phyloP scores from a whole-genome alignment of 2,888 invertebrate genomes.

The Zootermopsis nevadensis region DNA sequence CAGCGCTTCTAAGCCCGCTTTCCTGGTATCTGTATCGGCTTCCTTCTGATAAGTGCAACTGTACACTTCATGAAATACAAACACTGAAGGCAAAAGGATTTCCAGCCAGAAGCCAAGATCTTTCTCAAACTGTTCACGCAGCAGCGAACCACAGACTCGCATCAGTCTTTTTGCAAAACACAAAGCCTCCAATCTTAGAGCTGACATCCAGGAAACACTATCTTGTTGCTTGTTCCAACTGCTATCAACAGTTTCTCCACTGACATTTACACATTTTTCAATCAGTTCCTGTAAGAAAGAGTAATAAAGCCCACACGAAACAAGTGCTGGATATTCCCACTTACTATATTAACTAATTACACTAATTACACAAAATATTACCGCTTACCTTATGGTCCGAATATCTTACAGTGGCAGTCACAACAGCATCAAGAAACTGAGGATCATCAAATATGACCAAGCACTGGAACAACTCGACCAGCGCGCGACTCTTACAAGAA shows the following conservation, averaged over 20 bases:
- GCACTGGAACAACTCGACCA: constrained; percentile 26
- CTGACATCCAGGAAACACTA: not conserved
- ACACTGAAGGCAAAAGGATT: not conserved
- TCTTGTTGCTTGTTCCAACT: not conserved
- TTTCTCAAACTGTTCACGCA: not conserved
- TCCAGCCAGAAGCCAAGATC: constrained; percentile 23
- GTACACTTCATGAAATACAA: not conserved
- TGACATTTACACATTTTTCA: not conserved
- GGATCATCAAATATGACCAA: constrained; percentile 22
- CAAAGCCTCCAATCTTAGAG: constrained; percentile 10
- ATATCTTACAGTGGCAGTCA: not conserved
- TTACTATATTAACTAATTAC: no score
- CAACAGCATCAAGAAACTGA: constrained; percentile 23
- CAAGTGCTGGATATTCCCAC: no score
- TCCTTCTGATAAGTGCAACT: not conserved
- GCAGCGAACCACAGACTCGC: not conserved
- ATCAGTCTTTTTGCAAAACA: constrained; percentile 8
- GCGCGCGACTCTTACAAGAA: not conserved
- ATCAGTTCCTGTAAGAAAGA: constrained; percentile 25
- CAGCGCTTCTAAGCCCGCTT: not conserved
- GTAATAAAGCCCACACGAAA: not conserved
- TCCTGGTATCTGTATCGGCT: not conserved
- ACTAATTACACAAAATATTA: not conserved
- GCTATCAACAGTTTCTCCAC: not conserved
- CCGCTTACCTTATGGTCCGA: constrained; percentile 5